phyloP scores from a whole-genome alignment of 2,888 invertebrate species.

The Xestia xanthographa region DNA sequence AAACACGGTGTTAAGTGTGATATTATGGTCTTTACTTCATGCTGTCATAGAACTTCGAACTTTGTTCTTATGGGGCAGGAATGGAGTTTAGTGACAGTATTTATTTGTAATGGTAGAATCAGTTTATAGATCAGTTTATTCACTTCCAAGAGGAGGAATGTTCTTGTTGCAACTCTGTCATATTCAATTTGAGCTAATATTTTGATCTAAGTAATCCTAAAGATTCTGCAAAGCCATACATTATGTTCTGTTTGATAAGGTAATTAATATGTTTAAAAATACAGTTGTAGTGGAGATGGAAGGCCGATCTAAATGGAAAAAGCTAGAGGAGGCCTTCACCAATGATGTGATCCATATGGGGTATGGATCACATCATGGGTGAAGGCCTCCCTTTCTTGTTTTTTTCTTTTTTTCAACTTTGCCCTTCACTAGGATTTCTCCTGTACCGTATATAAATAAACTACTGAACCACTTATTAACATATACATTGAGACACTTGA shows the following conservation, averaged over 20 bases:
- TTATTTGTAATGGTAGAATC: background rate
- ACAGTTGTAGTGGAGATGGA: background rate
- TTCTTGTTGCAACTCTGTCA: background rate
- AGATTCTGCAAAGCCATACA: background rate
- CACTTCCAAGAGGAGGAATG: background rate
- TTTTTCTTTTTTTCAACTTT: no score
- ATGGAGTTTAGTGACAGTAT: background rate
- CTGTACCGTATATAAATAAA: background rate
- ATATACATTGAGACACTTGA: background rate
- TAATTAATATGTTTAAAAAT: background rate
- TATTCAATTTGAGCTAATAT: background rate
- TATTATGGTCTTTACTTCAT: slow-evolving; percentile 77
- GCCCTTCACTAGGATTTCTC: no score
- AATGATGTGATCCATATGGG: no score
- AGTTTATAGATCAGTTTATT: background rate
- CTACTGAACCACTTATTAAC: no score
- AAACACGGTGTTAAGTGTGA: slow-evolving; percentile 79
- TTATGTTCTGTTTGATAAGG: background rate
- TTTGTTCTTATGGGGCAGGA: background rate
- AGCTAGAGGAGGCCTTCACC: background rate
- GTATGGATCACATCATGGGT: no score
- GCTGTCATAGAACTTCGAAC: slow-evolving; percentile 43
- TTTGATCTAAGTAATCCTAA: background rate
- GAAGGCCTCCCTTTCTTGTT: no score
- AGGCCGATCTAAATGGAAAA: background rate